Base-by-base conservation (phyloP, 1,140 invertebrate genomes). In the Drosophila rufa region DNA sequence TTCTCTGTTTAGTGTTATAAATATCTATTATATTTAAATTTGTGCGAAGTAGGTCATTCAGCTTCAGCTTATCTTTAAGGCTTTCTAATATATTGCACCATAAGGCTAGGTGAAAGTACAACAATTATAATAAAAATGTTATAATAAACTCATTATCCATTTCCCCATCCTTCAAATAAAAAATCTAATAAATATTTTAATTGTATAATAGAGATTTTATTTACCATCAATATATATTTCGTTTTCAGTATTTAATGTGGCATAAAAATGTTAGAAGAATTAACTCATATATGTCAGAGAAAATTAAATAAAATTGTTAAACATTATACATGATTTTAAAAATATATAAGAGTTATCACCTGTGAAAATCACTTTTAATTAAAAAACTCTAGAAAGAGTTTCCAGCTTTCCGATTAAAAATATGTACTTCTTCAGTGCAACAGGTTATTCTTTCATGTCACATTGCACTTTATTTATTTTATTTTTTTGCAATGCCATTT, bases 401-500 rank as follows among this genome's bases (percentile, higher is more conserved):
- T 22, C 19, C 2, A 22, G 19, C 19, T 22, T 22, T 22, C 19
- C 19, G 19, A 22, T 22, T 22, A 22, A 22, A 22, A 22, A 22
- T 22, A 22, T 22, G 1, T 22, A 22, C 19, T 22, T 22, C 19
- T 22, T 22, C 2, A 2, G 19, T 22, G 19, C 19, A 22, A 22
- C 2, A 22, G 33, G 33, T 55, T 40, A 3, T 43, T 25, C 17
- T 2, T 12, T 2, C 1, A 19, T 48, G 45, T 25, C 17, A 3
- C 36, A 65, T 60, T 60, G 15, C 60, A 53, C 12, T 14, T 15
- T 48, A 22, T 36, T 43, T 43, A 46, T 42, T 42, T 12, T 14
- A 15, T 48, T 33, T 58, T 43, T 62, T 66, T 46, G 42, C 64
- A 48, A 48, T 61, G 15, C 1, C 4, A 17, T 2, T 14, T 42